phyloP scores from a whole-genome alignment of 35 echinoderm and acorn worm species.

The Anneissia japonica region DNA sequence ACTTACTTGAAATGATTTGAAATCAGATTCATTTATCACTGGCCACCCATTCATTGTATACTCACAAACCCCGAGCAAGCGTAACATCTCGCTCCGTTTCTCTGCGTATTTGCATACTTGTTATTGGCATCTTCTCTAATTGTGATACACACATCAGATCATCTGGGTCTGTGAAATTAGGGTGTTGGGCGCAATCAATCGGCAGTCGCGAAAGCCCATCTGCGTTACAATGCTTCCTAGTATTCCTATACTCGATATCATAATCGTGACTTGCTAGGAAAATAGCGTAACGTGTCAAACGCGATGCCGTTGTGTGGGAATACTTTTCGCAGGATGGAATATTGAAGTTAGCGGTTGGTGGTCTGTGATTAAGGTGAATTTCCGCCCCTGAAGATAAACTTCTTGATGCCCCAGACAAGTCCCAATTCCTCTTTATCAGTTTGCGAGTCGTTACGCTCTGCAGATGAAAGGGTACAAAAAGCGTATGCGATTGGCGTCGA shows the following conservation, averaged over 20 bases:
- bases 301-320: conserved; percentile 13
- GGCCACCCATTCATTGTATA: conserved; percentile 45
- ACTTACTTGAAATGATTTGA: conserved; percentile 31
- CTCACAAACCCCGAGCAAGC: conserved; percentile 6
- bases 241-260: conserved; percentile 26
- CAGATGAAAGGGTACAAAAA: conserved; percentile 6
- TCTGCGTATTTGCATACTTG: conserved; percentile 17
- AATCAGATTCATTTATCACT: conserved; percentile 12
- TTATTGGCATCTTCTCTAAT: conserved; percentile 10
- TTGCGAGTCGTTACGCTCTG: conserved; percentile 33
- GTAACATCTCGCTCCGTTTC: neutral
- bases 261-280: conserved; percentile 35
- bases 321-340: conserved; percentile 24
- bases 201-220: conserved; percentile 21
- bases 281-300: conserved; percentile 37
- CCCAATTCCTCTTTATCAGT: conserved; percentile 22
- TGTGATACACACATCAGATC: too few species aligned
- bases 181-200: too few species aligned
- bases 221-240: conserved; percentile 25
- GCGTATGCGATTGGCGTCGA: conserved; percentile 28
- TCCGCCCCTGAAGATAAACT: conserved; percentile 17
- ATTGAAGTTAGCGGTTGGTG: conserved; percentile 25
- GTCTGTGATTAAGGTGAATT: conserved; percentile 32
- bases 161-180: too few species aligned
- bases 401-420: conserved; percentile 37